Evolutionary conservation across 2,888 invertebrate genomes (phyloP).

Genomic region (Bellardia pandia): DNA sequence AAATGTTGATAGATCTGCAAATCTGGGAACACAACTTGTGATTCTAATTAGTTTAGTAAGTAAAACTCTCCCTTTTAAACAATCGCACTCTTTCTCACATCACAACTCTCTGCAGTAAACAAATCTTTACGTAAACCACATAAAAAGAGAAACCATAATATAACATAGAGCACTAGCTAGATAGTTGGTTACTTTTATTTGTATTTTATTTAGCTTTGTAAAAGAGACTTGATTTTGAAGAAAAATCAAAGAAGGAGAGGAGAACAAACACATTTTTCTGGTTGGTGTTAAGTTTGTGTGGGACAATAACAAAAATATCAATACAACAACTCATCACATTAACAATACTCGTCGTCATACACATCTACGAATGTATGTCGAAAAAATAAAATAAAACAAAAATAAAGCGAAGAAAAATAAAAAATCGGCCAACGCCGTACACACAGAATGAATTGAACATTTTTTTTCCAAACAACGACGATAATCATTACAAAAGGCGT

Average conservation of each 20-base stretch:
- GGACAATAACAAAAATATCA: slow-evolving; percentile 68
- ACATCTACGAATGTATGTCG: slow-evolving; percentile 14
- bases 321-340: slow-evolving; percentile 63
- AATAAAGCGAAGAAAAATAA: slow-evolving; percentile 33
- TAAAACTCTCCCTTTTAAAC: slow-evolving; percentile 18
- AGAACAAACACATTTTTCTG: neutral
- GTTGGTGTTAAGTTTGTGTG: slow-evolving; percentile 49
- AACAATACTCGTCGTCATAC: slow-evolving; percentile 45
- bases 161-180: neutral
- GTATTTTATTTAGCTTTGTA: neutral
- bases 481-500: slow-evolving; percentile 74
- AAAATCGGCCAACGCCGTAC: slow-evolving; percentile 68
- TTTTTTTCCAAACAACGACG: slow-evolving; percentile 67
- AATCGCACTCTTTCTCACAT: neutral
- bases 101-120: slow-evolving; percentile 56
- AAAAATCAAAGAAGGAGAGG: slow-evolving; percentile 29
- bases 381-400: slow-evolving; percentile 32
- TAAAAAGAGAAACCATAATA: slow-evolving; percentile 5
- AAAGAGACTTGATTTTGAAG: slow-evolving; percentile 17
- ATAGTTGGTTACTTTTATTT: neutral
- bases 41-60: slow-evolving; percentile 14
- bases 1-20: too few species aligned
- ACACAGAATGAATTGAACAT: slow-evolving; percentile 65
- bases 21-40: neutral
- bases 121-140: slow-evolving; percentile 19